phyloP scores from a whole-genome alignment of 2,888 invertebrate species.

The Chouioia cunea region DNA sequence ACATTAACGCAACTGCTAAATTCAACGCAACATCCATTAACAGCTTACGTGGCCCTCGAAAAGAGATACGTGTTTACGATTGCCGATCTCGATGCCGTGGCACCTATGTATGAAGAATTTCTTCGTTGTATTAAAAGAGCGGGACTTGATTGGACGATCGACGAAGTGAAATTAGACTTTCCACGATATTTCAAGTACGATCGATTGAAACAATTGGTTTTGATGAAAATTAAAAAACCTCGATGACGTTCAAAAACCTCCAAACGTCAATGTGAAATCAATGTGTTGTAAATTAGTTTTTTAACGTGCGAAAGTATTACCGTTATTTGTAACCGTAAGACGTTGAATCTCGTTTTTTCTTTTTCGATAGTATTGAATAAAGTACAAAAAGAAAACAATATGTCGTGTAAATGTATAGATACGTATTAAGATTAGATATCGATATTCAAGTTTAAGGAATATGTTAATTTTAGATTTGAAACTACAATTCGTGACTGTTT shows the following conservation, averaged over 20 bases:
- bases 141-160: constrained; percentile 72
- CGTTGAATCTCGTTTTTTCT: too few species aligned
- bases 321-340: too few species aligned
- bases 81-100: constrained; percentile 83
- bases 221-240: constrained; percentile 76
- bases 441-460: background rate
- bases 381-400: too few species aligned
- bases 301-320: too few species aligned
- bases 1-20: constrained; percentile 79
- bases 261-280: too few species aligned
- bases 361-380: too few species aligned
- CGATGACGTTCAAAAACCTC: too few species aligned
- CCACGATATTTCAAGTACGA: constrained; percentile 87
- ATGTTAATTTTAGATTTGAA: too few species aligned
- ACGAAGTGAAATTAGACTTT: constrained; percentile 78
- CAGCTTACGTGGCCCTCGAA: constrained; percentile 82
- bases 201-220: constrained; percentile 80
- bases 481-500: too few species aligned
- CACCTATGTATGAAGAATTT: constrained; percentile 90
- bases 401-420: too few species aligned
- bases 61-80: constrained; percentile 90
- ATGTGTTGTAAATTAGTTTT: too few species aligned
- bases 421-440: background rate
- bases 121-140: constrained; percentile 72
- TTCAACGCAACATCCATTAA: constrained; percentile 68